Percentiles rank a stretch among this genome's conserved stretches.
phyloP scores from a whole-genome alignment of 1,140 invertebrate genomes.

The Drosophila grimshawi region DNA sequence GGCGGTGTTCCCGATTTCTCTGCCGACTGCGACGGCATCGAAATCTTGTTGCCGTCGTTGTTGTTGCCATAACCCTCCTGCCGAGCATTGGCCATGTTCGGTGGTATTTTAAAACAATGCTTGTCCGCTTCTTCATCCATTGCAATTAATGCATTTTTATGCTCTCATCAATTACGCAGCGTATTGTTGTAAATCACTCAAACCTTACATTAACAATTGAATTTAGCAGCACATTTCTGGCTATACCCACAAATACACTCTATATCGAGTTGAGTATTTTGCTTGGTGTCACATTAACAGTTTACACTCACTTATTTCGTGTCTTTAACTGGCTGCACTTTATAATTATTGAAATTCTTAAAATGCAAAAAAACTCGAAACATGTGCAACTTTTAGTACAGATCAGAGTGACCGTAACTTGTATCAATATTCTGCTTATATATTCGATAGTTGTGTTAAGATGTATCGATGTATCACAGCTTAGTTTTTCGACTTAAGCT shows the following conservation, averaged over 20 bases:
- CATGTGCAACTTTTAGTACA: constrained; percentile 53
- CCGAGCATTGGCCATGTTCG: constrained; percentile 7
- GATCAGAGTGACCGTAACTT: neutral
- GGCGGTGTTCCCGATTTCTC: constrained; percentile 30
- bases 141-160: neutral
- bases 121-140: constrained; percentile 23
- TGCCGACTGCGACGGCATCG: neutral
- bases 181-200: constrained; percentile 12
- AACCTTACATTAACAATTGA: constrained; percentile 16
- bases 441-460: neutral
- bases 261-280: neutral
- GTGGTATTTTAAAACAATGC: constrained; percentile 29
- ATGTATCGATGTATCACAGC: neutral
- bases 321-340: neutral
- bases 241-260: neutral
- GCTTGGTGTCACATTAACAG: neutral
- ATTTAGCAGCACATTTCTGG: neutral
- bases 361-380: constrained; percentile 28
- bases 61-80: constrained; percentile 3
- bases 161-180: constrained; percentile 37
- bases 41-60: constrained; percentile 22
- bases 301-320: neutral
- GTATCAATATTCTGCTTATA: neutral
- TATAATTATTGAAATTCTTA: neutral
- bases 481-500: neutral